Conservation (phyloP, 1,140 invertebrate species). For the Drosophila melanogaster region Release_6_plus_ISO1_MT NT_033777.3:15824001-15824500, state of each 20-base stretch:
- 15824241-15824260: constrained; percentile 21
- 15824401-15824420: constrained; percentile 21
- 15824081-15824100: constrained; percentile 69
- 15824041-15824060: constrained; percentile 72
- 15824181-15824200: too few relatives aligned
- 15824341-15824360: neutral
- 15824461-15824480: constrained; percentile 42
- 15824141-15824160: neutral
- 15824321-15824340: too few relatives aligned
- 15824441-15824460: constrained; percentile 44
- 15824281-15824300: neutral
- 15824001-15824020: constrained; percentile 28
- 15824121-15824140: too few relatives aligned
- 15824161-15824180: too few relatives aligned
- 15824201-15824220: too few relatives aligned
- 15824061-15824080: constrained; percentile 57
- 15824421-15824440: constrained; percentile 10
- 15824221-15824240: neutral
- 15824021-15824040: constrained; percentile 44
- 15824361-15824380: neutral
- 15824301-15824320: too few relatives aligned
- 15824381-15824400: constrained; percentile 2
- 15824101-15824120: constrained; percentile 81
- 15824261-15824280: neutral
- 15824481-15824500: constrained; percentile 87